phyloP scores from a whole-genome alignment of 2,797 vertebrate genomes.

The Lindbergichthys nudifrons region DNA sequence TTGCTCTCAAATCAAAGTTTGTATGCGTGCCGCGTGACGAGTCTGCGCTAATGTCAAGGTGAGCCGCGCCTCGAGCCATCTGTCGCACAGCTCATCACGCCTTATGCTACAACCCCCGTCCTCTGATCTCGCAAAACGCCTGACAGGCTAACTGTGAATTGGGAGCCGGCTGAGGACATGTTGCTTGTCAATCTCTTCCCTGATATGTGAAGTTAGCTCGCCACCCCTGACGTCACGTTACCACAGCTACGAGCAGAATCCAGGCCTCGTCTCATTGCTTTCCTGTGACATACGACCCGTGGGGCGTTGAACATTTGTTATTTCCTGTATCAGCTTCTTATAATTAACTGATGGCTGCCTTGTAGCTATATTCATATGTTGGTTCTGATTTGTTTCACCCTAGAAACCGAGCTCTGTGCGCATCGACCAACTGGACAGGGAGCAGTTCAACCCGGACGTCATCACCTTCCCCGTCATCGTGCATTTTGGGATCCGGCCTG shows the following conservation, averaged over 20 bases:
- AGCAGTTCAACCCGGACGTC: slow-evolving; percentile 98
- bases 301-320: slow-evolving; percentile 44
- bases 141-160: slow-evolving; percentile 65
- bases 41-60: slow-evolving; percentile 69
- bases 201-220: slow-evolving; percentile 54
- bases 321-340: slow-evolving; percentile 21
- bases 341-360: slow-evolving; percentile 50
- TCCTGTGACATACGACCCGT: slow-evolving; percentile 42
- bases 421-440: slow-evolving; percentile 97
- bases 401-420: slow-evolving; percentile 99
- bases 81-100: slow-evolving; percentile 57
- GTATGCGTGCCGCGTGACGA: slow-evolving; percentile 39
- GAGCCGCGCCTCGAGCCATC: slow-evolving; percentile 72
- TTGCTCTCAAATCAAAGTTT: slow-evolving; percentile 52
- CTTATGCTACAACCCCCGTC: slow-evolving; percentile 52
- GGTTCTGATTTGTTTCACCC: slow-evolving; percentile 4
- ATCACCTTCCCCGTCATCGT: slow-evolving; percentile 99
- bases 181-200: slow-evolving; percentile 66
- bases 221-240: slow-evolving; percentile 37
- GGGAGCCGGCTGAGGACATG: slow-evolving; percentile 61
- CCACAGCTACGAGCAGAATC: slow-evolving; percentile 26
- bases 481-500: slow-evolving; percentile 97
- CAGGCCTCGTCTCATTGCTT: slow-evolving; percentile 20
- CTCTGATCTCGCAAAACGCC: slow-evolving; percentile 65
- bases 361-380: slow-evolving; percentile 16